Evolutionary conservation across 2,888 invertebrate species (phyloP), one percentile per base, ranked within the genome.

Genomic region (Apamea crenata): DNA sequence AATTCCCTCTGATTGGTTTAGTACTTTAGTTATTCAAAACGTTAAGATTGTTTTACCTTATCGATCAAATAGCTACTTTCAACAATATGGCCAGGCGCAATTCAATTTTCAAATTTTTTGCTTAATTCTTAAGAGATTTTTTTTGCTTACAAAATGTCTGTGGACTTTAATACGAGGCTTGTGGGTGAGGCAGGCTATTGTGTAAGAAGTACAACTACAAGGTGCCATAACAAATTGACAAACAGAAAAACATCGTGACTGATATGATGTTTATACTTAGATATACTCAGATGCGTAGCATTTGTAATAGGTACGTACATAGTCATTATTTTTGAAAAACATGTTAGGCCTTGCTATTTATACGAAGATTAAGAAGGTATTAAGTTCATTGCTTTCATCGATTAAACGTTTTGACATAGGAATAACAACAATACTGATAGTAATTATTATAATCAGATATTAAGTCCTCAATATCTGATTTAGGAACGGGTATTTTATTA

Each of bases 341-440:
- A 73, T 32, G 16, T 59, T 74, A 59, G 72, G 82, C 68, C 61
- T 29, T 72, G n/a, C 21, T 72, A 66, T 63, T 68, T 53, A 69
- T 73, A 67, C 44, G 50, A 65, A n/a, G 61, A 44, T 56, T 75
- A 67, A 29, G 40, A 65, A n/a, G 61, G 44, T 47, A 66, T 79
- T 75, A 72, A 65, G 21, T 21, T 78, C 29, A 76, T 78, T 50
- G 40, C 12, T 32, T 68, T 44, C 81, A 66, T 32, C 14, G 69
- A 85, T 83, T 73, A 65, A 72, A 85, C 7, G 25, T 53, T 76
- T 75, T 68, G n/a, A 75, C 18, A 7, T 69, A 66, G 14, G 36
- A 67, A 75, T 61, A 84, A 74, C 63, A 86, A 83, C 14, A 75
- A 66, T 63, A 70, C 25, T 72, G 86, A 85, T 77, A 69, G 14